Conservation (phyloP, 1,140 invertebrate species). For the Neodiprion pinetum region DNA sequence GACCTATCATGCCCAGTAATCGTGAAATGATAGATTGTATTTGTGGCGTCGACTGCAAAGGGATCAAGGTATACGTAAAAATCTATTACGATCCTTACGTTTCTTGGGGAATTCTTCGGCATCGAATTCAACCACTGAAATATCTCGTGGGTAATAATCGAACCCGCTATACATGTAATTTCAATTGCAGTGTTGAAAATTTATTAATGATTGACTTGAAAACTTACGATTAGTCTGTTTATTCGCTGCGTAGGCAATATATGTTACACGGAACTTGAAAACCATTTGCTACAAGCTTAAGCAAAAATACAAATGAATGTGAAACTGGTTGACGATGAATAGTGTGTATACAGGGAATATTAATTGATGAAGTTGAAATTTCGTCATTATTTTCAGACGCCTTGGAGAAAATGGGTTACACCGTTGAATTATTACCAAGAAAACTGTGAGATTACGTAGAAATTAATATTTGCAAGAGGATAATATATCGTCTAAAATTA, state of each 20-base stretch:
- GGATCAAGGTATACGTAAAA: not conserved
- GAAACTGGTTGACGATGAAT: too few relatives aligned
- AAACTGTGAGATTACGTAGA: not conserved
- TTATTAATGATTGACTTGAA: too few relatives aligned
- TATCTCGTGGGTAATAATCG: not conserved
- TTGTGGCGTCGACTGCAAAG: not conserved
- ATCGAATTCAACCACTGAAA: not conserved
- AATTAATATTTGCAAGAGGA: not conserved
- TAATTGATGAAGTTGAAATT: slow-evolving; percentile 29
- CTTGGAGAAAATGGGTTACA: slow-evolving; percentile 1
- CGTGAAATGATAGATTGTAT: not conserved
- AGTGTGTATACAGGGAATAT: not conserved
- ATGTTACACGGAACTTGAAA: too few relatives aligned
- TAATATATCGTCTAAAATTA: not conserved
- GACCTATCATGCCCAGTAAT: not conserved
- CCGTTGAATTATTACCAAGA: not conserved
- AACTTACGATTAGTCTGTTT: too few relatives aligned
- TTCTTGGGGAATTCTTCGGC: not conserved
- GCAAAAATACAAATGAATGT: too few relatives aligned
- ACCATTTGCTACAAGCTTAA: too few relatives aligned
- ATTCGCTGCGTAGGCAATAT: too few relatives aligned
- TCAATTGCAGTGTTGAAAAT: too few relatives aligned
- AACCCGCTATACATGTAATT: not conserved
- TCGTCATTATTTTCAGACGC: slow-evolving; percentile 43
- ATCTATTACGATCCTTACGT: not conserved